Evolutionary conservation across 1,140 invertebrate species (phyloP).

Genomic region (Zaprionus ghesquierei): DNA sequence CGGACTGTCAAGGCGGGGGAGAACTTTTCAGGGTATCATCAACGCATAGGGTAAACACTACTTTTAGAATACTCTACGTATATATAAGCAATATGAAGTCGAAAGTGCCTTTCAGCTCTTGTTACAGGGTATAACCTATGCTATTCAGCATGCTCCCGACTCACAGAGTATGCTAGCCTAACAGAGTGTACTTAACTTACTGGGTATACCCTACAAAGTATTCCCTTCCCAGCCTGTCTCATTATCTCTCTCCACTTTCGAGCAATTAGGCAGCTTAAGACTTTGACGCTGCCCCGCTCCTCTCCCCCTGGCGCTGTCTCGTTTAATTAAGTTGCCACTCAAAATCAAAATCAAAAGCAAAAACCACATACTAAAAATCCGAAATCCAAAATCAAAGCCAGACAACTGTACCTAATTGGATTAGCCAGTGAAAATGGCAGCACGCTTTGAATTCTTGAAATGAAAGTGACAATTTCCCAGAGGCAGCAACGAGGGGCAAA

Average conservation of each 20-base stretch:
- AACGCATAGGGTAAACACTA: too few species aligned
- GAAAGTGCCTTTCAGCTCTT: neutral
- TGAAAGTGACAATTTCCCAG: conserved; percentile 65
- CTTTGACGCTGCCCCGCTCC: neutral
- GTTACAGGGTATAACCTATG: neutral
- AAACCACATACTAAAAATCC: neutral
- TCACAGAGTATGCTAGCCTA: neutral
- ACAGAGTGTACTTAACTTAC: neutral
- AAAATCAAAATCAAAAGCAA: neutral
- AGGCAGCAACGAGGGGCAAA: too few species aligned
- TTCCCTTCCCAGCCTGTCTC: neutral
- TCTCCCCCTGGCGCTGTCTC: neutral
- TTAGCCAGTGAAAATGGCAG: conserved; percentile 58
- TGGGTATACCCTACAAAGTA: neutral
- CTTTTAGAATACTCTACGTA: too few species aligned
- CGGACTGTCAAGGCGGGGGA: neutral
- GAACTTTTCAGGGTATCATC: neutral
- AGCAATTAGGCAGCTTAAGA: neutral
- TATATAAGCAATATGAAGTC: too few species aligned
- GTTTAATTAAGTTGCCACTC: conserved; percentile 37
- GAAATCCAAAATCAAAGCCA: conserved; percentile 26
- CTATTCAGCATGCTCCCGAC: too few species aligned
- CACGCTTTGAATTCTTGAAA: conserved; percentile 59
- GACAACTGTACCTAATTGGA: conserved; percentile 65
- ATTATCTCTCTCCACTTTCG: neutral